These are phyloP conservation scores for Todus mexicanus DNA, from an alignment of 2,797 vertebrate genomes.

Conservation along the genomic window DNA sequence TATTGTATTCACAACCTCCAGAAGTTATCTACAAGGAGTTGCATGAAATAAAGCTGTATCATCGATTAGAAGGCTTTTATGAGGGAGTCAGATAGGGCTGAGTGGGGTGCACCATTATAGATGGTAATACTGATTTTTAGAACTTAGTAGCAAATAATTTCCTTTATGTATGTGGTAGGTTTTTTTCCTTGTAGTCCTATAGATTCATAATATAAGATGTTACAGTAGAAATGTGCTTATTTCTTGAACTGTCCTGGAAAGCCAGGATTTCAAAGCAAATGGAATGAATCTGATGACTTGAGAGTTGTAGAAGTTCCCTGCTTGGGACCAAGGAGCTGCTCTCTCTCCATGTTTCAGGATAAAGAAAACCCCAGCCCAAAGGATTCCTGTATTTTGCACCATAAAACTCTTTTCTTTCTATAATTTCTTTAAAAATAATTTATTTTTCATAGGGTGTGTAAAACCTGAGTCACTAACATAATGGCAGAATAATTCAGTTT, in stretches of 20 bases:
- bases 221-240: not conserved
- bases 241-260: not conserved
- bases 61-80: not conserved
- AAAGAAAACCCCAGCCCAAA: not conserved
- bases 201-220: not conserved
- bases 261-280: not conserved
- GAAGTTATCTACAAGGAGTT: not conserved
- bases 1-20: not conserved
- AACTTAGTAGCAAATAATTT: not conserved
- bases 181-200: not conserved
- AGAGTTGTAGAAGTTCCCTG: not conserved
- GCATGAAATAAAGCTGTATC: not conserved
- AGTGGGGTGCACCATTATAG: rapidly evolving
- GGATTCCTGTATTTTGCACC: not conserved
- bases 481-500: constrained; percentile 20
- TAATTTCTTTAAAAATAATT: not conserved
- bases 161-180: rapidly evolving
- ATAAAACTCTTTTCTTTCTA: not conserved
- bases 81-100: not conserved
- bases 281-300: not conserved
- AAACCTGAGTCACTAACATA: not conserved
- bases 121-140: not conserved
- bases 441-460: not conserved
- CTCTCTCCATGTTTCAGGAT: not conserved
- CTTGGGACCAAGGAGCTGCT: not conserved